Evolutionary conservation across 2,888 invertebrate species (phyloP), one percentile per base, ranked within the genome.

Genomic region (Suillia variegata): DNA sequence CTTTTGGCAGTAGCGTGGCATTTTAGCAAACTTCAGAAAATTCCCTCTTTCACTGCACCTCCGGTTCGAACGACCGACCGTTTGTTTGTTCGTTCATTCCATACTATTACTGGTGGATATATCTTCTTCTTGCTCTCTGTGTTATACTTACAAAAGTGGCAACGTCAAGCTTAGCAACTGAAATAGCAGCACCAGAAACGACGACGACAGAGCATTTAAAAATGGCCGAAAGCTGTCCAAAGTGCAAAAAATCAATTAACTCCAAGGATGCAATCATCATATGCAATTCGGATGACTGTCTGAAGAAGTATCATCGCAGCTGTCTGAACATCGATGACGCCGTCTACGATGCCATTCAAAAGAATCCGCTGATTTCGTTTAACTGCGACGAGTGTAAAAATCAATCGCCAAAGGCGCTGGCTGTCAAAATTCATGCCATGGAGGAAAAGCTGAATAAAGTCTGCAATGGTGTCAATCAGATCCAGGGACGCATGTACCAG

Each of bases 401-500:
- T 69, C 77, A 77, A 66, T 73, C 77, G 56, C 70, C 77, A n/a
- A 78, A 77, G 62, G 74, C 70, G 31, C 63, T 78, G 58, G 69
- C 71, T 48, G 63, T 67, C 65, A 77, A 78, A 59, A 56, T 77
- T 60, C 78, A 78, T 33, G 69, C 71, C 61, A 77, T 78, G 70
- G 77, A 78, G 68, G 77, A 78, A 66, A 78, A 78, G 64, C 67
- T 78, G 61, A 78, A 78, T 60, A 78, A 78, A 67, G 74, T 78
- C 63, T 77, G 73, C 68, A 78, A 76, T 57, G 77, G 77, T 33
- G 70, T 78, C 53, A 78, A 78, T 53, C 77, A 78, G 64, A 78
- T 78, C 58, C 78, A 78, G 73, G 76, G 78, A 52, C 70, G 77
- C 31, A 78, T 78, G 78, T 78, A 78, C 61, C 77, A 78, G 66